Conservation (phyloP, 1,140 invertebrate species). For the Pseudobourletiella spinata region DNA sequence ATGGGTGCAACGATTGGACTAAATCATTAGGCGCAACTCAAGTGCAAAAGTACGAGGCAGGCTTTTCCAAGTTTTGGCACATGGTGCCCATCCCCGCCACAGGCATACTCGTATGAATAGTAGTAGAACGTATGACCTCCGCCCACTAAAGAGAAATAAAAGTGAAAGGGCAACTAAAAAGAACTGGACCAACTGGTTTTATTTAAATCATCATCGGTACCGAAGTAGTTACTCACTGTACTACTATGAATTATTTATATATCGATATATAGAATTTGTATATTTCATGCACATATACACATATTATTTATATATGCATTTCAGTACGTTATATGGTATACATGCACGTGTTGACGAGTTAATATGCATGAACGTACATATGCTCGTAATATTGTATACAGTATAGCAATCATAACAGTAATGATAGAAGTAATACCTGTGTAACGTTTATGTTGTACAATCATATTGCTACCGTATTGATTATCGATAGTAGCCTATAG, state of each 20-base stretch:
- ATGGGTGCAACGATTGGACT: background rate
- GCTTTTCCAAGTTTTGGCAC: background rate
- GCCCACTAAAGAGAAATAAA: background rate
- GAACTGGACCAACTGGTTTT: conserved; percentile 1
- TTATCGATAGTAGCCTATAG: too few relatives aligned
- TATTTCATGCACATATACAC: background rate
- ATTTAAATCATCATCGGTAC: conserved; percentile 2
- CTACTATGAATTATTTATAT: background rate
- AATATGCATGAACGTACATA: background rate
- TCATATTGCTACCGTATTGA: too few relatives aligned
- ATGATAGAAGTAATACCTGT: too few relatives aligned
- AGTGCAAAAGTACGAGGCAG: background rate
- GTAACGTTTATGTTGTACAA: too few relatives aligned
- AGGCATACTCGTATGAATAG: too few relatives aligned
- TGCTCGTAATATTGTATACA: background rate
- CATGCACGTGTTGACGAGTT: background rate
- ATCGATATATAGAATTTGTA: background rate
- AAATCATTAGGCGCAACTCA: background rate
- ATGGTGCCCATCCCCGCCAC: too few relatives aligned
- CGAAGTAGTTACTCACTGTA: background rate
- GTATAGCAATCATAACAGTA: background rate
- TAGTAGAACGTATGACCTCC: too few relatives aligned
- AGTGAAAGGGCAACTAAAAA: background rate
- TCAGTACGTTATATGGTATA: too few relatives aligned
- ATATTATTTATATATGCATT: background rate